Base-by-base conservation (phyloP, 2,888 invertebrate genomes). In the Drosophila yooni region DNA sequence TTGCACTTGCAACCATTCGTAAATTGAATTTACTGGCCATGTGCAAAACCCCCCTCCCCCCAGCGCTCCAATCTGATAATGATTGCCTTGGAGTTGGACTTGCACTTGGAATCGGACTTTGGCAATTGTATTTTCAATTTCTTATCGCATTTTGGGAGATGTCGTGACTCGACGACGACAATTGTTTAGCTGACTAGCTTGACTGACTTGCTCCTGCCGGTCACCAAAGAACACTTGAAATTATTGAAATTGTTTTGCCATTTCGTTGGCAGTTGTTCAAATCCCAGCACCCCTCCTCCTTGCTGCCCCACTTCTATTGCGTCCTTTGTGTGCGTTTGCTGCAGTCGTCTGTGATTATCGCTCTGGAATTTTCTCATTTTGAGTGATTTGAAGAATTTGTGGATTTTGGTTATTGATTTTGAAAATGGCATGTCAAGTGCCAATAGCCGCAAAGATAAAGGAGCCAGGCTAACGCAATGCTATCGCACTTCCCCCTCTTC, bases 181-280 rank as follows among this genome's bases (percentile, higher is more conserved):
- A 83, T 88, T 82, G 88, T 82, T 80, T 74, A 56, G 68, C 60
- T 33, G 33, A 33, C 33, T 33, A 33, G 68, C 70, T 74, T 70
- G 69, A 70, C 62, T 65, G 71, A 77, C 46, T 67, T 53, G 71
- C 74, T 73, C 52, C 73, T 82, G 82, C 67, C 65, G 60, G 81
- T 82, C 87, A 79, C 82, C 88, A 86, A 83, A 84, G 90, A 79
- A 88, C 90, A 90, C 87, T 87, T 84, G 82, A 88, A 90, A 90
- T 90, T 88, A 88, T 88, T 90, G 87, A 88, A 90, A 88, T 88
- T 88, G 87, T 88, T 88, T 82, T 88, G 89, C 85, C 88, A 82
- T 86, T 89, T 77, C 69, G 74, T 71, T 71, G 74, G 29, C 65
- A 54, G 56, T 36, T 25, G 51, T 31, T 10, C 25, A 18, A 8